phyloP scores from a whole-genome alignment of 2,113 vertebrate genomes.

The Trichechus manatus region DNA sequence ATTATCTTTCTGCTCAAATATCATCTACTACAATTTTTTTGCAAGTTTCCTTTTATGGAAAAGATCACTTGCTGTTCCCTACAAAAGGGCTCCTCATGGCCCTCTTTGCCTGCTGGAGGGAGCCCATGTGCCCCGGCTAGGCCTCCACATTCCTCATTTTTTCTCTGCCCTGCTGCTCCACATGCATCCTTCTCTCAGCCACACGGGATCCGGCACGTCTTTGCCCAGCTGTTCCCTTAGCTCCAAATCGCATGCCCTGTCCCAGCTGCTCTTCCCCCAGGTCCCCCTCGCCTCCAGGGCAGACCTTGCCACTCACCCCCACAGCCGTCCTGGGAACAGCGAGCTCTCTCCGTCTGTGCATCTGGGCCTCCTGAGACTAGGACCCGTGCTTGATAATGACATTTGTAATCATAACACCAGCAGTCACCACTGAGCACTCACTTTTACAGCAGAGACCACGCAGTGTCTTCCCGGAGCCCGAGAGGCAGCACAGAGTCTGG shows the following conservation, averaged over 20 bases:
- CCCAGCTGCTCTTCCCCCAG: neutral
- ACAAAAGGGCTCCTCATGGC: too few species aligned
- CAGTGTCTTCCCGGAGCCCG: neutral
- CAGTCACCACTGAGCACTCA: rapidly evolving
- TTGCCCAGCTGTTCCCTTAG: neutral
- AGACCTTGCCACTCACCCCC: too few species aligned
- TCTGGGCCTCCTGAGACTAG: neutral
- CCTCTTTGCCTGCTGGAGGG: neutral
- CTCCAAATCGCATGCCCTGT: neutral
- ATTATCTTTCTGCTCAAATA: neutral
- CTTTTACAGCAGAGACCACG: neutral
- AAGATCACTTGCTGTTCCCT: neutral
- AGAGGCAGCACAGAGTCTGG: neutral
- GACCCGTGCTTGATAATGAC: neutral
- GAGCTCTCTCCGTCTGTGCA: neutral
- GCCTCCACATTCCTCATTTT: rapidly evolving
- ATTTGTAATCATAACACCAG: too few species aligned
- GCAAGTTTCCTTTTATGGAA: neutral
- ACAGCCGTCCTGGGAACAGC: neutral
- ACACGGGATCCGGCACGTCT: neutral
- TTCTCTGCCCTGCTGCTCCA: neutral
- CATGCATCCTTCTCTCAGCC: rapidly evolving
- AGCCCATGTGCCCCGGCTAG: rapidly evolving
- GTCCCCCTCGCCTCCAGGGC: neutral
- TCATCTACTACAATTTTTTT: neutral